Base-by-base conservation (phyloP, 2,113 vertebrate species). In the Sula dactylatra region DNA sequence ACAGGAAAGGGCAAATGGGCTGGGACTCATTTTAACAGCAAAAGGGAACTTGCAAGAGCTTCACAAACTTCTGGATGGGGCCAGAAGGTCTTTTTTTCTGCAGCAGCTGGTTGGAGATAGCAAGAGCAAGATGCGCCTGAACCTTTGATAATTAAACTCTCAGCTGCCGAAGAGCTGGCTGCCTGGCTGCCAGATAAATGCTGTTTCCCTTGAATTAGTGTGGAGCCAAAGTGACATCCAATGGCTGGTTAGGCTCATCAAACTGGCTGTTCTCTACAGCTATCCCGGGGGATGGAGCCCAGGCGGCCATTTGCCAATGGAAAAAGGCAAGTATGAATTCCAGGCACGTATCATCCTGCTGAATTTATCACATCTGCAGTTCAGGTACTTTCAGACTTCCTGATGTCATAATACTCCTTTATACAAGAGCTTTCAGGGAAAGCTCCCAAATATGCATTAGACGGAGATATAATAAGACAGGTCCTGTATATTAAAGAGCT, bases 171-270 rank as follows among this genome's bases (percentile, higher is more conserved):
- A 96, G 85, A 95, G 90, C 92, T 94, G 74, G 92, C 82, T 93
- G 94, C 91, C 88, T 94, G 76, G 85, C 92, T 97, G 96, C 94
- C 96, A 94, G 90, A 97, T 93, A 97, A 97, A 97, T 96, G 96
- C 95, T 96, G 94, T 93, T 94, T 97, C 92, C 92, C 93, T 93
- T 97, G 96, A 95, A 96, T 97, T 97, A 93, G 86, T 96, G 94
- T 97, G 95, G 92, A 97, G 96, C 93, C 95, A 97, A 97, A 97
- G 96, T 97, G 97, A 95, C 96, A 97, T 97, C 95, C 95, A 96
- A 96, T 97, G 96, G 97, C 93, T 96, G 96, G 93, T 97, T 97
- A 97, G 91, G 94, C 89, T 97, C 94, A 97, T 97, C 97, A 97
- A 91, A 96, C 92, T 93, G 91, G 93, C 96, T 96, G 94, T 97